A percentile compares a stretch with the other conserved stretches of the same genome.
These are phyloP conservation scores for Caloenas nicobarica DNA, from an alignment of 2,113 vertebrate species.

Conservation along the genomic window DNA sequence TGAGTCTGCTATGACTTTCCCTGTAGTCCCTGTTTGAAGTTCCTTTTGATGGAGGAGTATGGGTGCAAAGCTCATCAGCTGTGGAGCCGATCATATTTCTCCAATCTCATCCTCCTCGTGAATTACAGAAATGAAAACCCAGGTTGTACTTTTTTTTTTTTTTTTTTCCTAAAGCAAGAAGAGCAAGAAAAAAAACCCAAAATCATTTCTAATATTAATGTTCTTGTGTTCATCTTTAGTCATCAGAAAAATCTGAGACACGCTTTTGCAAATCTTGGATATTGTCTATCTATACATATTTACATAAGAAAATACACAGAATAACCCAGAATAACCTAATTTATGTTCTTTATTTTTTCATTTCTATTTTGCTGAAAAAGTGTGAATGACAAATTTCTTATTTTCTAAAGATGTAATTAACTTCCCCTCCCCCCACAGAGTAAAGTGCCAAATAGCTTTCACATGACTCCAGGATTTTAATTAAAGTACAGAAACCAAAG, in stretches of 20 bases:
- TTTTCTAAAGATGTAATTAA: conserved; percentile 17
- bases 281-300: neutral
- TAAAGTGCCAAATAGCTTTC: neutral
- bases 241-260: neutral
- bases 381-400: neutral
- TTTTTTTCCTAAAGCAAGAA: neutral
- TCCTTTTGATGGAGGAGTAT: neutral
- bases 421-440: neutral
- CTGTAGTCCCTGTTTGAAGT: neutral
- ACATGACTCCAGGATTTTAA: neutral
- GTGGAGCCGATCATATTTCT: neutral
- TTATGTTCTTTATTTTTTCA: neutral
- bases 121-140: neutral
- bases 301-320: neutral
- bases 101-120: neutral
- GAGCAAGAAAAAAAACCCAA: neutral
- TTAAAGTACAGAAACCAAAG: neutral
- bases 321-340: neutral
- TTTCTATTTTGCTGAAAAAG: neutral
- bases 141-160: neutral
- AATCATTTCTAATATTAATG: neutral
- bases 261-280: neutral
- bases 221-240: neutral
- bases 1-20: neutral
- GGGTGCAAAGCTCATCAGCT: neutral